Evolutionary conservation across 2,888 invertebrate genomes (phyloP).

Genomic region (Panopea generosa): DNA sequence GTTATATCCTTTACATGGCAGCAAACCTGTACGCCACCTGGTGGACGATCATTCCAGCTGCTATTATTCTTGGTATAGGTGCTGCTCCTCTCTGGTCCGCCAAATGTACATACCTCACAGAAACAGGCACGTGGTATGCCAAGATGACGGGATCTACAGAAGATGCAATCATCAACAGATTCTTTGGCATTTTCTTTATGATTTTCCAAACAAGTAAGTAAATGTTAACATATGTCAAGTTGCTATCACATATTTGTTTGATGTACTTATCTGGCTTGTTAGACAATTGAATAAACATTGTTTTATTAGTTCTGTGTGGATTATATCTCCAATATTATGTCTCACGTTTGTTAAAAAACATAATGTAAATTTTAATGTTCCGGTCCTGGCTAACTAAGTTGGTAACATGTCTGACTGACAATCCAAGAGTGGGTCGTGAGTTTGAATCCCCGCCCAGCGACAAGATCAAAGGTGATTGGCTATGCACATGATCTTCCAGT

Average conservation of each 20-base stretch:
- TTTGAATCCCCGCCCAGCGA: no score
- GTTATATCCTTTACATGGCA: slow-evolving; percentile 97
- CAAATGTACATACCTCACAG: slow-evolving; percentile 97
- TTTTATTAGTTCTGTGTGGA: no score
- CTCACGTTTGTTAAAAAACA: no score
- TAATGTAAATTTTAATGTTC: no score
- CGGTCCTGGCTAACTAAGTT: no score
- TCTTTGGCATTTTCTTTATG: slow-evolving; percentile 99
- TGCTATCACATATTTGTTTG: background rate
- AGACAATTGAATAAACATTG: no score
- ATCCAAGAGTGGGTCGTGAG: no score
- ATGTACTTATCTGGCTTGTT: background rate
- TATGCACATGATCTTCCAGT: no score
- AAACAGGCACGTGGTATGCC: slow-evolving; percentile 93
- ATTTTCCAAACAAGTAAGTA: slow-evolving; percentile 98
- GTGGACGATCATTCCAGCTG: slow-evolving; percentile 91
- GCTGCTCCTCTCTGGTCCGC: slow-evolving; percentile 99
- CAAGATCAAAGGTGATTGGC: no score
- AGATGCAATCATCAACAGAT: slow-evolving; percentile 96
- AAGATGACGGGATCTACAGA: slow-evolving; percentile 91
- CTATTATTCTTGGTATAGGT: slow-evolving; percentile 96
- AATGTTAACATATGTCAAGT: slow-evolving; percentile 87
- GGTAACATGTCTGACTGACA: no score
- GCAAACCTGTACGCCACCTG: slow-evolving; percentile 96
- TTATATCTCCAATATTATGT: no score